Evolutionary conservation across 2,888 invertebrate genomes (phyloP), one percentile per base, ranked within the genome.

Genomic region (Digitonthophagus gazella): DNA sequence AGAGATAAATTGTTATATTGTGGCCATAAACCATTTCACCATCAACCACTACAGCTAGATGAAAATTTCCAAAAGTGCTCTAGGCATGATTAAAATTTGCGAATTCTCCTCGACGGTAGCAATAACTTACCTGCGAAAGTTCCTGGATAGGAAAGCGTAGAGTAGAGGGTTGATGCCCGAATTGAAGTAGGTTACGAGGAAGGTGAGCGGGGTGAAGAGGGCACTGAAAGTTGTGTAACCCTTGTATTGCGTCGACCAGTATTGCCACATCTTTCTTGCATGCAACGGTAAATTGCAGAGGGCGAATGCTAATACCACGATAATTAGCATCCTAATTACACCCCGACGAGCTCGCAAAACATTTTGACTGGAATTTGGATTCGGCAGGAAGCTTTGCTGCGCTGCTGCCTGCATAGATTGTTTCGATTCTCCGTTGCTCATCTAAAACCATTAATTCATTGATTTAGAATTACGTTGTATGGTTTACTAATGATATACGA

Each of bases 201-300:
- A 95, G 18, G 95, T 94, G 71, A 94, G 86, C 0, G 96, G 95
- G 6, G 95, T 94, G 71, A 95, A 86, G 15, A 93, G 84, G 4
- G 90, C 90, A 78, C 92, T 91, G 80, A 93, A 91, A 78, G 91
- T 88, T 71, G 90, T 89, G 76, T 89, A 86, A 71, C 91, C 92
- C 73, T 89, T 86, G 71, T 80, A 80, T 69, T 76, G 75, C 6
- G 77, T 71, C 28, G 81, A 81, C 92, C 92, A 94, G 82, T 93
- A 91, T 79, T 93, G 92, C 92, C 94, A 93, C 87, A 94, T 89
- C 80, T 93, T 93, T 54, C 95, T 87, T 0, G 91, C 92, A 83
- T 96, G 96, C 83, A 93, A 93, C 0, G 96, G 96, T 71, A 96
- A 84, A 82, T 96, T 95, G 84, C 96, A 95, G 54, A 95, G 79